Base-by-base conservation (phyloP, 2,888 invertebrate genomes). In the Oxystoma pomonae region DNA sequence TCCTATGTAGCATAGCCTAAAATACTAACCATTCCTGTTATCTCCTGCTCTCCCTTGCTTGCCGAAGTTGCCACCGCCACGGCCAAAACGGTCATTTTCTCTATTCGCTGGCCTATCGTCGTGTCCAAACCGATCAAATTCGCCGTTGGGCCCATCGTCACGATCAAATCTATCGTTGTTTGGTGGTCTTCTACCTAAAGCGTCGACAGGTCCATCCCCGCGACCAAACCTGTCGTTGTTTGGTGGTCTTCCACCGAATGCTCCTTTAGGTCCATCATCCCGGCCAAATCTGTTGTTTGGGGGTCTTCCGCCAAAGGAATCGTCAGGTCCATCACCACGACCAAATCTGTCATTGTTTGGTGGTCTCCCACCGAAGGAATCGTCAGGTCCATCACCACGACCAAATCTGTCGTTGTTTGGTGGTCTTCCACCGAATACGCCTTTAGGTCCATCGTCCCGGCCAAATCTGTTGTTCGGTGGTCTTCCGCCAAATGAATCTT, bases 111-210 rank as follows among this genome's bases (percentile, higher is more conserved):
- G 55, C 16, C 7, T 16, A 56, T 63, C 55, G 9, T 52, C 56
- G 9, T 61, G 55, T 7, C 63, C 50, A 21, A 55, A 55, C 9
- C 50, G 57, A 51, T 49, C 50, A 49, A 67, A 65, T 59, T 61
- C 60, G 20, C 62, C 63, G 20, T 55, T 52, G 57, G 20, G 57
- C 18, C 60, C 61, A 16, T 64, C 55, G 57, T 21, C 58, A 7
- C 35, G 35, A 3, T 12, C 35, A 35, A 35, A 35, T 12, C 12
- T 12, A 7, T 12, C 35, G 5, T 12, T 35, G 35, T 35, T 35
- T n/a, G 17, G 22, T 1, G 20, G 20, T 12, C 17, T 17, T 57
- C 2, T 20, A 57, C 2, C 17, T n/a, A 18, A 49, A 21, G 62
- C 62, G 52, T 59, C 61, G 53, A 62, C 59, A 50, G 22, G 53